phyloP scores from a whole-genome alignment of 2,113 vertebrate species.

The Euleptes europaea region DNA sequence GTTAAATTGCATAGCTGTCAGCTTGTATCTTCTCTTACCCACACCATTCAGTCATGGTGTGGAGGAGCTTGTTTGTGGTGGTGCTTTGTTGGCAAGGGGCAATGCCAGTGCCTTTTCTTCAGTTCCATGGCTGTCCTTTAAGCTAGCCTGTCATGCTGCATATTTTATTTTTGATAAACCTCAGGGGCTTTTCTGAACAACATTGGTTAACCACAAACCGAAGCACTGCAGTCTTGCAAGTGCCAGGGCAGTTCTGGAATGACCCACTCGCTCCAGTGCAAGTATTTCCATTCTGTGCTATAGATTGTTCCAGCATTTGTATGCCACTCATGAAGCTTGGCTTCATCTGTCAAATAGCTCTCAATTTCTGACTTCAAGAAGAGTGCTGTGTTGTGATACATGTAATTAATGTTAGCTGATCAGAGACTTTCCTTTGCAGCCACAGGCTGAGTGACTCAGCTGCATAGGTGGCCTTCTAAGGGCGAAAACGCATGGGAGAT shows the following conservation, averaged over 20 bases:
- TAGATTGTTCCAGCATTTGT: too few relatives aligned
- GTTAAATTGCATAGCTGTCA: neutral
- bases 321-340: neutral
- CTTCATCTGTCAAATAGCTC: too few relatives aligned
- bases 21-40: rapidly evolving
- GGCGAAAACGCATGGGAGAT: too few relatives aligned
- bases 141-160: neutral
- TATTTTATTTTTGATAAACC: conserved; percentile 6
- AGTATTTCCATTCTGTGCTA: too few relatives aligned
- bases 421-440: too few relatives aligned
- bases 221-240: rapidly evolving
- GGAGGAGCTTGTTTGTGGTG: rapidly evolving
- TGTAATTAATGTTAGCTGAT: neutral
- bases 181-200: neutral
- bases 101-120: neutral
- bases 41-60: rapidly evolving
- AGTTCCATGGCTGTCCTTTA: neutral
- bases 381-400: too few relatives aligned
- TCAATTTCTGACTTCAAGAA: too few relatives aligned
- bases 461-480: too few relatives aligned
- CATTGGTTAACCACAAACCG: neutral
- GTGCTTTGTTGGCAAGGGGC: neutral
- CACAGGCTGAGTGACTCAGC: neutral
- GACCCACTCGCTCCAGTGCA: too few relatives aligned
- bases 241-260: too few relatives aligned